Evolutionary conservation across 2,113 vertebrate species (phyloP).

Genomic region (Istiophorus platypterus): DNA sequence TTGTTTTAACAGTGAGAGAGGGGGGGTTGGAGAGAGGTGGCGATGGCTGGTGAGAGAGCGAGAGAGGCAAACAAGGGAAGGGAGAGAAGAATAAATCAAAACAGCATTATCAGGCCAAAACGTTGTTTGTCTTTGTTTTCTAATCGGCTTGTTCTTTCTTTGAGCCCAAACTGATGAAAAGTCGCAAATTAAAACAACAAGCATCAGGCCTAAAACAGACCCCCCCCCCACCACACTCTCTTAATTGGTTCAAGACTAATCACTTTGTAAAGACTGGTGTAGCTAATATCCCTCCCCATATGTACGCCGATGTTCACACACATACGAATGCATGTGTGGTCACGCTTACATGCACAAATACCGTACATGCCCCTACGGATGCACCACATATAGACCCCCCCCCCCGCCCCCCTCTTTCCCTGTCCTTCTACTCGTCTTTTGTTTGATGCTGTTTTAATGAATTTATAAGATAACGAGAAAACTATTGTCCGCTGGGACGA

Average conservation of each 20-base stretch:
- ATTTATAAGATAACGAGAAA: not conserved
- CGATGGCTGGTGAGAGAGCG: conserved; percentile 12
- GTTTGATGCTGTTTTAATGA: conserved; percentile 6
- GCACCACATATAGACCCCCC: not conserved
- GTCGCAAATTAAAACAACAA: conserved; percentile 55
- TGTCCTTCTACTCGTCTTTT: not conserved
- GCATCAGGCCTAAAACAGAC: conserved; percentile 46
- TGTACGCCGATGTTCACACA: not conserved
- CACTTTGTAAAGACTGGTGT: conserved; percentile 59
- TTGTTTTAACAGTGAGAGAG: not conserved
- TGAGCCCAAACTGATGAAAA: conserved; percentile 55
- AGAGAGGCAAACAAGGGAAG: conserved; percentile 23
- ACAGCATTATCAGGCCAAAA: conserved; percentile 24
- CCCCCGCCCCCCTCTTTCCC: no score
- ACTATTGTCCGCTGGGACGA: not conserved
- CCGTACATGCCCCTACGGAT: not conserved
- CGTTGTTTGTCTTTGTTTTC: conserved; percentile 53
- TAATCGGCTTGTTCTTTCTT: conserved; percentile 50
- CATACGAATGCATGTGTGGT: not conserved
- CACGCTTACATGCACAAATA: conserved; percentile 8
- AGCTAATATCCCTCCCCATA: conserved; percentile 31
- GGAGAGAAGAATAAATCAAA: conserved; percentile 47
- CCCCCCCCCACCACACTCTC: conserved; percentile 1
- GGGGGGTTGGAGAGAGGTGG: not conserved
- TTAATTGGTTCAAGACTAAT: conserved; percentile 64